These are phyloP conservation scores for Neolamprologus sp. DNA, from an alignment of 2,113 vertebrate species.

Conservation along the genomic window DNA sequence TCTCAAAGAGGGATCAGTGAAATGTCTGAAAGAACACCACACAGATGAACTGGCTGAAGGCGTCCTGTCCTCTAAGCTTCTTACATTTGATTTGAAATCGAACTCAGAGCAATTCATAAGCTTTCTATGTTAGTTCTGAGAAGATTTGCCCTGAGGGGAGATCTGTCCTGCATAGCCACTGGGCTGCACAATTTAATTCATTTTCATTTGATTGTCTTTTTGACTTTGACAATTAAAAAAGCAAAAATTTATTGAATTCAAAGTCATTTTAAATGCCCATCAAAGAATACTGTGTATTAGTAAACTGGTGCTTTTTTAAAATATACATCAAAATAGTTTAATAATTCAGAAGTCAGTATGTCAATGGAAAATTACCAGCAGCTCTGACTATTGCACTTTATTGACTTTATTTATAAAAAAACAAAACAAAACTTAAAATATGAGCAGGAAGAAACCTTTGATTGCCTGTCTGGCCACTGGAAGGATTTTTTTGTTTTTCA, in stretches of 20 bases:
- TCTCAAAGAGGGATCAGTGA: constrained; percentile 1
- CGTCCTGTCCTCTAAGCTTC: constrained; percentile 28
- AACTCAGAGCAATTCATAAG: constrained; percentile 30
- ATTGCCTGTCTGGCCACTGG: constrained; percentile 57
- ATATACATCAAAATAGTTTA: background rate
- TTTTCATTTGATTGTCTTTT: constrained; percentile 14
- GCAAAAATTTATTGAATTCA: background rate
- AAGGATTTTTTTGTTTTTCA: constrained; percentile 26
- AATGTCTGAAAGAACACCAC: background rate
- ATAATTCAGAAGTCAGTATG: background rate
- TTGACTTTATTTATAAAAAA: constrained; percentile 22
- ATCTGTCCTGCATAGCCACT: background rate
- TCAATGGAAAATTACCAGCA: background rate
- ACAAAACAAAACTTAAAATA: background rate
- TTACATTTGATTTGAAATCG: constrained; percentile 35
- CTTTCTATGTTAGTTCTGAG: constrained; percentile 13
- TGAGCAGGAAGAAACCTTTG: constrained; percentile 42
- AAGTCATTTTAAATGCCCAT: background rate
- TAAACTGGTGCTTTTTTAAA: background rate
- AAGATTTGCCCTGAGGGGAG: constrained; percentile 8
- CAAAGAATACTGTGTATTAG: background rate
- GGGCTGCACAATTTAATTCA: background rate
- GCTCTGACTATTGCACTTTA: constrained; percentile 19
- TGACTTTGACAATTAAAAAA: background rate
- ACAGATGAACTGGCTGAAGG: constrained; percentile 23